These are phyloP conservation scores for Petaurus breviceps DNA, from an alignment of 2,113 vertebrate genomes.

Conservation along the genomic window DNA sequence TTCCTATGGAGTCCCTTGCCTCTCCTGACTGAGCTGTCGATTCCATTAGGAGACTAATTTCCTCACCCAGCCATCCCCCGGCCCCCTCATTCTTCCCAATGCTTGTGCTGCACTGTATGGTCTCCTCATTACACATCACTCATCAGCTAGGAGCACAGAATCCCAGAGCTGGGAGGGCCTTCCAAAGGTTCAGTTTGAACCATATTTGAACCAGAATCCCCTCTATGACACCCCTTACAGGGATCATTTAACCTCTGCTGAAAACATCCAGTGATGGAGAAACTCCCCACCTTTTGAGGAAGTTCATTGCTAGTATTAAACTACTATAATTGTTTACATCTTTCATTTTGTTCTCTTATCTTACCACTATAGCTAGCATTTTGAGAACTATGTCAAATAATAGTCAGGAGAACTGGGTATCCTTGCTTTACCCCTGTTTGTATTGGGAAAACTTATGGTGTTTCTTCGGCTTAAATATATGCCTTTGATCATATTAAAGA, in stretches of 20 bases:
- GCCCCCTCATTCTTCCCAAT: conserved; percentile 3
- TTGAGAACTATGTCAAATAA: background rate
- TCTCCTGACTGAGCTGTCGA: conserved; percentile 61
- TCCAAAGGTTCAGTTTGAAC: background rate
- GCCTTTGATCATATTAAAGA: background rate
- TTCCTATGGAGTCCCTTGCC: conserved; percentile 36
- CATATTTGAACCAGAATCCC: background rate
- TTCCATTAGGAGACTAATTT: conserved; percentile 3
- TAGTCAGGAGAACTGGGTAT: background rate
- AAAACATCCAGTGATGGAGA: background rate
- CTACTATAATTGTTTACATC: background rate
- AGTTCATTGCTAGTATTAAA: background rate
- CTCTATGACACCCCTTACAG: too few species aligned
- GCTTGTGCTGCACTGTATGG: conserved; percentile 74
- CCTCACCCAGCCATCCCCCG: background rate
- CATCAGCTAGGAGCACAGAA: conserved; percentile 32
- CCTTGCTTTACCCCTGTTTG: background rate
- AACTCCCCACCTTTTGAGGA: background rate
- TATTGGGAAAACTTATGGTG: background rate
- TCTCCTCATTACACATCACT: conserved; percentile 65
- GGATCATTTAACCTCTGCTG: background rate
- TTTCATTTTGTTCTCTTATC: background rate
- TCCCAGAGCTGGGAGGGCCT: background rate
- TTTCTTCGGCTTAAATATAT: background rate
- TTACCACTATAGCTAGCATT: background rate